Percentiles rank a stretch among this genome's conserved stretches.
Conservation (phyloP, 2,113 vertebrate genomes). For the Oceanodroma tethys region DNA sequence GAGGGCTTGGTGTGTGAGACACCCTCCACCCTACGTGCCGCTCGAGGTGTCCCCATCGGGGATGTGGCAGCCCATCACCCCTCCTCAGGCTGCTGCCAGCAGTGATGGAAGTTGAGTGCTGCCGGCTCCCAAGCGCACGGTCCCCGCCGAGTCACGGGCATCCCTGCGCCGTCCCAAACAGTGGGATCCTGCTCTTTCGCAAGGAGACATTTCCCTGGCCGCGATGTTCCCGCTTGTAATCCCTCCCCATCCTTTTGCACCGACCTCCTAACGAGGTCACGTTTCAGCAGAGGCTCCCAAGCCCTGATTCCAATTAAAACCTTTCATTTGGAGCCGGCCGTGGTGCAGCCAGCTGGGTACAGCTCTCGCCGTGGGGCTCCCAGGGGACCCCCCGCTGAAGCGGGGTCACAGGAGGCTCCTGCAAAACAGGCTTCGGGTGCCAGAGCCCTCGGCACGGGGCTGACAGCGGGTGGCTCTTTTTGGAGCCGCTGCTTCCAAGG, state of each 20-base stretch:
- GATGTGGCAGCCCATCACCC: not conserved
- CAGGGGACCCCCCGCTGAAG: fast-evolving
- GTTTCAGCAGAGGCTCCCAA: not conserved
- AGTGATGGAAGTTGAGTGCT: not conserved
- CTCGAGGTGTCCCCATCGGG: not conserved
- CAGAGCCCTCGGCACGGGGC: fast-evolving
- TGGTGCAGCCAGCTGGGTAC: not conserved
- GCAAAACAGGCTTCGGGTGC: not conserved
- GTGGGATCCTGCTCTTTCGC: not conserved
- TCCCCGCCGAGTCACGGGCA: fast-evolving
- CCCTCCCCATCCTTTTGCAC: not conserved
- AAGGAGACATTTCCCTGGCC: not conserved
- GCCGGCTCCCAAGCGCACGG: fast-evolving
- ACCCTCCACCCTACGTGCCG: not conserved
- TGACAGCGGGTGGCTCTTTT: not conserved
- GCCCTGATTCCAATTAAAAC: conserved; percentile 30
- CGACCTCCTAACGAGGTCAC: not conserved
- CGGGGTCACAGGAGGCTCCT: not conserved
- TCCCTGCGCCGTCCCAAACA: fast-evolving
- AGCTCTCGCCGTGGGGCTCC: not conserved
- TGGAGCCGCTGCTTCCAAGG: not conserved
- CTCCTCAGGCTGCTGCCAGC: not conserved
- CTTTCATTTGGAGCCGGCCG: not conserved
- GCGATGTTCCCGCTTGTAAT: not conserved
- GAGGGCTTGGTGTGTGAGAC: not conserved